phyloP scores from a whole-genome alignment of 2,797 vertebrate genomes.

The Syndactyla subalaris region DNA sequence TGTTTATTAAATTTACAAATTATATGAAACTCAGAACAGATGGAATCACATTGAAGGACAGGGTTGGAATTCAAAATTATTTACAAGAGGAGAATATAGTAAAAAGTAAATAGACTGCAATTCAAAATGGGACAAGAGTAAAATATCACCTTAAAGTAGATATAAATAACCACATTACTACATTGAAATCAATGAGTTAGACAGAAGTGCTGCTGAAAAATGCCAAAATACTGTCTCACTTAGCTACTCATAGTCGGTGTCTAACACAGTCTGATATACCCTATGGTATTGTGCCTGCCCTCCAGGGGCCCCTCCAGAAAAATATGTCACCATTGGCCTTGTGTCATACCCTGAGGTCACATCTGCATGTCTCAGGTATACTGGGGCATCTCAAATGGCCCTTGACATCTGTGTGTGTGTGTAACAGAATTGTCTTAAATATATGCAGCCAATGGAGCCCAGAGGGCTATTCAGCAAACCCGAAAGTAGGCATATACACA shows the following conservation, averaged over 20 bases:
- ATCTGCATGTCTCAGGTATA: not conserved
- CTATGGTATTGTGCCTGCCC: not conserved
- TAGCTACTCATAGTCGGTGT: not conserved
- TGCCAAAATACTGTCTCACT: not conserved
- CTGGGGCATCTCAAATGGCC: not conserved
- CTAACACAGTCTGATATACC: not conserved
- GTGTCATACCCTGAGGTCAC: not conserved
- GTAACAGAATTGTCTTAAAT: not conserved
- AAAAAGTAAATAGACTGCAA: not conserved
- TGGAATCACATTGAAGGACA: not conserved
- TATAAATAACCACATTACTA: not conserved
- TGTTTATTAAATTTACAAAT: not conserved
- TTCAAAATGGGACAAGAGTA: not conserved
- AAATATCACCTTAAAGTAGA: not conserved
- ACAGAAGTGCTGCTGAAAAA: not conserved
- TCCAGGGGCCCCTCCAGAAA: not conserved
- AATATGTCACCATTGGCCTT: accelerated
- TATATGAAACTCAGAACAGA: not conserved
- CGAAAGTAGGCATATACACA: not conserved
- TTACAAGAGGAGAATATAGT: not conserved
- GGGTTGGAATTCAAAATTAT: not conserved
- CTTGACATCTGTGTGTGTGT: not conserved
- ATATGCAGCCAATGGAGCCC: not conserved
- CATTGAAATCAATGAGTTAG: not conserved
- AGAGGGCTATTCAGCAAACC: not conserved